Percentiles rank a stretch among this genome's conserved stretches.
Evolutionary conservation across 2,888 invertebrate genomes (phyloP).

Genomic region (Nomada goodeniana): DNA sequence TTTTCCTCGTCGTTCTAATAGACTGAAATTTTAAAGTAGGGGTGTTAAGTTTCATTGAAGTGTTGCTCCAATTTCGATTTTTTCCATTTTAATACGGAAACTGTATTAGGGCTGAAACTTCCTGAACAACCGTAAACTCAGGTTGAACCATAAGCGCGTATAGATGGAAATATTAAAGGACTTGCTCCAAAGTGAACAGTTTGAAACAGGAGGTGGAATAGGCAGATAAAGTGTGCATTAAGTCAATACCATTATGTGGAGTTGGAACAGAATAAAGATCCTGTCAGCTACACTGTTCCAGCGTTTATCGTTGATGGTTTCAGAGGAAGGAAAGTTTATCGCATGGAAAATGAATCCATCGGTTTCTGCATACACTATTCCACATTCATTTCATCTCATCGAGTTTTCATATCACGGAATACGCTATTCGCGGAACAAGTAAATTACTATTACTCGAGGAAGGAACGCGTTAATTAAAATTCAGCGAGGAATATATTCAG

Average conservation of each 20-base stretch:
- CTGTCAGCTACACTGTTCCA: constrained; percentile 15
- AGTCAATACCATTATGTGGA: constrained; percentile 14
- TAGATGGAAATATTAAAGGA: constrained; percentile 6
- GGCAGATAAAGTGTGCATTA: constrained; percentile 14
- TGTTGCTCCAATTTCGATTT: too few species aligned
- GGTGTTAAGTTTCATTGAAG: too few species aligned
- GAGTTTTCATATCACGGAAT: not conserved
- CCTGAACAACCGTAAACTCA: too few species aligned
- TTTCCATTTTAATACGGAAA: too few species aligned
- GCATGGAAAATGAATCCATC: not conserved
- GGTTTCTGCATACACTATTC: not conserved
- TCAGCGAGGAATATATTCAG: too few species aligned
- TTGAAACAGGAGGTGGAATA: not conserved
- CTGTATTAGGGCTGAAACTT: too few species aligned
- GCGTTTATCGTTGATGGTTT: not conserved
- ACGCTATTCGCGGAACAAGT: not conserved
- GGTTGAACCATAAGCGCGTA: too few species aligned
- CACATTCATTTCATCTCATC: constrained; percentile 4
- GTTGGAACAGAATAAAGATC: constrained; percentile 5
- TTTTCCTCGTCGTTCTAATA: too few species aligned
- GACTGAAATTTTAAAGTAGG: too few species aligned
- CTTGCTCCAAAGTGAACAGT: too few species aligned
- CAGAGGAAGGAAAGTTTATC: not conserved
- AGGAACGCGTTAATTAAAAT: too few species aligned
- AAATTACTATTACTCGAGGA: too few species aligned